Base-by-base conservation (phyloP, 2,797 vertebrate genomes). In the Mallotus villosus region DNA sequence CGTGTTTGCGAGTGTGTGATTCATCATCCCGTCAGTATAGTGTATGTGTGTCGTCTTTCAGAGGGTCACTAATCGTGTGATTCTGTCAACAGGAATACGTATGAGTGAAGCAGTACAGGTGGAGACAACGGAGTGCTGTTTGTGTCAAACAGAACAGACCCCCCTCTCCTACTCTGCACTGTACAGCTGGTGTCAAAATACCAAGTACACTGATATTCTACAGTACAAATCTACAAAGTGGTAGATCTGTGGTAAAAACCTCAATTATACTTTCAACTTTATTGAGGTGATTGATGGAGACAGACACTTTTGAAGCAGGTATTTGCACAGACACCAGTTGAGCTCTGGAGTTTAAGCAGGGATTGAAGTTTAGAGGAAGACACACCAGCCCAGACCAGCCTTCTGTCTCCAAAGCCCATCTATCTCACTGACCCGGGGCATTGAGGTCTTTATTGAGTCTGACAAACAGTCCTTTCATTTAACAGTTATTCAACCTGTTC, bases 51-150 rank as follows among this genome's bases (percentile, higher is more conserved):
- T 37, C 58, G 67, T 89, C 83, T 82, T 74, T 89, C 87, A 87
- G n/a, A 79, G 70, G 77, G 71, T 85, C 74, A 78, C 82, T 88
- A 81, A 85, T 82, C 78, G 71, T 17, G 17, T 21, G 59, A 80
- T 85, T 75, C 46, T 66, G 32, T 86, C 76, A 77, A 81, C 78
- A 85, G 63, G 79, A 68, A 74, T 25, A 67, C 41, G 58, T 66
- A 65, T 19, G 7, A 86, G 76, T 74, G 79, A 80, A 67, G 41
- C 14, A 46, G 41, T 46, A 46, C 41, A 70, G 32, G 68, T 5
- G 55, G 14, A 95, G 94, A 77, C 92, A 95, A 90, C 93, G 94
- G 80, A 95, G 94, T 86, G 77, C 41, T 96, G 73, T 87, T 96
- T n/a, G 94, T 3, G 95, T 82, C 94, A 94, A 79, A 94, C 90